phyloP scores from a whole-genome alignment of 2,797 vertebrate species.

The Acanthornis magna region DNA sequence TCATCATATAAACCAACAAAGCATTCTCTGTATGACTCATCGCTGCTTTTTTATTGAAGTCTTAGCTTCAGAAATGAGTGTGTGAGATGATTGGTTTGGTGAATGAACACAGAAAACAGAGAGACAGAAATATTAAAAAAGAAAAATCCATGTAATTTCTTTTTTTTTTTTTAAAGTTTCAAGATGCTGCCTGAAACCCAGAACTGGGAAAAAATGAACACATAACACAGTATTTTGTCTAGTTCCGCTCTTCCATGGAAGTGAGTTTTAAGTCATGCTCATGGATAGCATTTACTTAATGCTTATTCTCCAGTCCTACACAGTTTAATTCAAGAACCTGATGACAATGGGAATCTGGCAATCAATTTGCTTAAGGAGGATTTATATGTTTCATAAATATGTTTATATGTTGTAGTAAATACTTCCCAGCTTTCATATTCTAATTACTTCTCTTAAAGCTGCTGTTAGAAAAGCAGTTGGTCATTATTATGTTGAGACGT shows the following conservation, averaged over 20 bases:
- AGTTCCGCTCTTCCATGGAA: not conserved
- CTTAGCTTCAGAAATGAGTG: not conserved
- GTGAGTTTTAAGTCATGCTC: not conserved
- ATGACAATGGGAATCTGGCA: not conserved
- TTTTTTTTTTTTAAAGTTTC: not conserved
- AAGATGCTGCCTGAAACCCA: not conserved
- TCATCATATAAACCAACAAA: not conserved
- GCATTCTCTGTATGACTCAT: not conserved
- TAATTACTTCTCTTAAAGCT: not conserved
- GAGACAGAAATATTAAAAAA: rapidly evolving
- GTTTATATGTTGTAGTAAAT: not conserved
- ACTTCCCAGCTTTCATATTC: not conserved
- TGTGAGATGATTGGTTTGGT: not conserved
- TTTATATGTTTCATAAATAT: not conserved
- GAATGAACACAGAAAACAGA: not conserved
- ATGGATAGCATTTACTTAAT: not conserved
- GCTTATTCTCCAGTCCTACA: not conserved
- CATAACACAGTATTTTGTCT: not conserved
- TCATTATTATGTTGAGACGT: not conserved
- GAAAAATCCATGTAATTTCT: not conserved
- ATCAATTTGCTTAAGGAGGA: not conserved
- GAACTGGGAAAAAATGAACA: not conserved
- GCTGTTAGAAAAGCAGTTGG: not conserved
- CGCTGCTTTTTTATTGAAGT: not conserved
- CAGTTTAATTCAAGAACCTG: not conserved